A percentile compares a stretch with the other conserved stretches of the same genome.
Conservation (phyloP, 1,140 invertebrate genomes). For the Amphibalanus amphitrite region DNA sequence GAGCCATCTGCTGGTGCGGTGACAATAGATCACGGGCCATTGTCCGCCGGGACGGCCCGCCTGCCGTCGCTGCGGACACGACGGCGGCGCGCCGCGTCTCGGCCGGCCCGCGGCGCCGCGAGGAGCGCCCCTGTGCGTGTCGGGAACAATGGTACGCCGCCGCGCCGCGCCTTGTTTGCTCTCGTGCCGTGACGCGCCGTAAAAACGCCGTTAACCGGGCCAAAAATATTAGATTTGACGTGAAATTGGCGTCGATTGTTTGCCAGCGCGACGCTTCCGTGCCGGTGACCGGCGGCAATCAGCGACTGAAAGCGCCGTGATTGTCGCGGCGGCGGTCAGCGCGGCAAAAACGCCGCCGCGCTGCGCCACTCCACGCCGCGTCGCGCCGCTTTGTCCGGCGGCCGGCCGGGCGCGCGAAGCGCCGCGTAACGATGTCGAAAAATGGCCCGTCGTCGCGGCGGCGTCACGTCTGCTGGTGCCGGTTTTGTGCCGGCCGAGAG, state of each 20-base stretch:
- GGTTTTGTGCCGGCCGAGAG: not conserved
- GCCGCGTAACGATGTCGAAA: not conserved
- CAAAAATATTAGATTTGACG: constrained; percentile 1
- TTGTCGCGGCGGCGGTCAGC: not conserved
- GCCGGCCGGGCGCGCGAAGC: not conserved
- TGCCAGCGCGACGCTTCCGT: not conserved
- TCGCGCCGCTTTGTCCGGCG: not conserved
- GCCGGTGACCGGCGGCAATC: not conserved
- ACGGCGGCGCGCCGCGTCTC: too few species aligned
- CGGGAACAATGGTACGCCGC: not conserved
- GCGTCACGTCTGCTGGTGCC: not conserved
- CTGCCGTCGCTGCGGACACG: too few species aligned
- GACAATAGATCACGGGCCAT: not conserved
- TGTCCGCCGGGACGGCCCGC: not conserved
- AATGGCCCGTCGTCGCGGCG: not conserved
- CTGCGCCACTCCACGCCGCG: not conserved
- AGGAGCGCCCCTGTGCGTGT: not conserved
- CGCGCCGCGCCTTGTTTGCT: not conserved
- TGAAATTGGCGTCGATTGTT: not conserved
- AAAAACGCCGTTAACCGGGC: not conserved
- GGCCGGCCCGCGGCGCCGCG: too few species aligned
- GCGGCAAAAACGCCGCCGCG: constrained; percentile 1
- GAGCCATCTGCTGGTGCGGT: not conserved
- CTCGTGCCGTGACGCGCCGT: not conserved
- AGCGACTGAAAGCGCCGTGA: not conserved